Percentiles rank a stretch among this genome's conserved stretches.
These are phyloP conservation scores for Lepus europaeus DNA, from an alignment of 2,113 vertebrate species.

Conservation along the genomic window DNA sequence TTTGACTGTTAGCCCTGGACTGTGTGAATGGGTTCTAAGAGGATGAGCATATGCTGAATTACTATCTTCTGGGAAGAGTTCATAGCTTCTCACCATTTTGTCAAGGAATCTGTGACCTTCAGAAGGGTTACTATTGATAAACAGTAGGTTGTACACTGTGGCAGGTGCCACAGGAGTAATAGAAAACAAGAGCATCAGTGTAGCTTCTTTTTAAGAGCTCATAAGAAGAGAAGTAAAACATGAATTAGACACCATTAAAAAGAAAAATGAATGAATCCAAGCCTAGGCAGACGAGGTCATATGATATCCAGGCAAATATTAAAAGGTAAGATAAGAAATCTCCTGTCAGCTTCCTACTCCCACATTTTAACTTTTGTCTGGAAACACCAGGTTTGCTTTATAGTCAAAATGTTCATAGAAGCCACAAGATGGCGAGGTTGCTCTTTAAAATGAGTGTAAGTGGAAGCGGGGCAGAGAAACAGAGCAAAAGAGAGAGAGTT, in stretches of 20 bases:
- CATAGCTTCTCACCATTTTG: background rate
- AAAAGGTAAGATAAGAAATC: conserved; percentile 41
- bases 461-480: too few species aligned
- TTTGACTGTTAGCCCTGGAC: background rate
- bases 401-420: conserved; percentile 17
- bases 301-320: conserved; percentile 23
- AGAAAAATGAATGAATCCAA: conserved; percentile 4
- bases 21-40: background rate
- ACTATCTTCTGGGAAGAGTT: background rate
- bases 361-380: conserved; percentile 24
- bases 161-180: background rate
- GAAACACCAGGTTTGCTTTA: conserved; percentile 14
- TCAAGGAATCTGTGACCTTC: conserved; percentile 3
- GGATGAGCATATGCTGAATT: background rate
- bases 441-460: conserved; percentile 59
- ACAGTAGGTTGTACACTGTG: background rate
- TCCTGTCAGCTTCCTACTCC: background rate
- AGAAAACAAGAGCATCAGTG: background rate
- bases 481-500: background rate
- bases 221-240: conserved; percentile 24
- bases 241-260: background rate
- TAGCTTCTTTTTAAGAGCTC: background rate
- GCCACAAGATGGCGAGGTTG: conserved; percentile 80
- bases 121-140: background rate
- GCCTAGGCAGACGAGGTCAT: background rate